Conservation (phyloP, 2,888 invertebrate genomes). For the Agrotis exclamationis region DNA sequence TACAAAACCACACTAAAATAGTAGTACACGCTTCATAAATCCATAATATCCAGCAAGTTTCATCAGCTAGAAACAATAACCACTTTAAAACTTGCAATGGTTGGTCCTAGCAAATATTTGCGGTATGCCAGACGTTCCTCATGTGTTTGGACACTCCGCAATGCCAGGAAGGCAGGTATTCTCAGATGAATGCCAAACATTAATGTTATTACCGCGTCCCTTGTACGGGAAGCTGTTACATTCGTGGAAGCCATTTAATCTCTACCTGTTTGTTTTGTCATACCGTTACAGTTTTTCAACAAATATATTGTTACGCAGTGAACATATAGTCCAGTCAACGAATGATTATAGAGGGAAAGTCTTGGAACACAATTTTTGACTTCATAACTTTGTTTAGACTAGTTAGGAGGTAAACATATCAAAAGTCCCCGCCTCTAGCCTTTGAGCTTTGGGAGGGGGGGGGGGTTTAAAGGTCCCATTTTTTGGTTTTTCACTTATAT, state of each 20-base stretch:
- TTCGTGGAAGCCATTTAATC: constrained; percentile 36
- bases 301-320: no score
- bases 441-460: no score
- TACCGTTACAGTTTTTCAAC: neutral
- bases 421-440: no score
- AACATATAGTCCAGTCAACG: no score
- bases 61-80: constrained; percentile 15
- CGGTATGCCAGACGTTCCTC: constrained; percentile 27
- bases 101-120: constrained; percentile 51
- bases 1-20: neutral
- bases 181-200: constrained; percentile 59
- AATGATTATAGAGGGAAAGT: no score
- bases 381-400: no score
- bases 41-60: neutral
- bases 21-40: neutral
- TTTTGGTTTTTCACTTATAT: no score
- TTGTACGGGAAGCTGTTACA: constrained; percentile 17
- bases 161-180: constrained; percentile 48
- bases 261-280: constrained; percentile 22
- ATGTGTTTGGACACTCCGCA: constrained; percentile 38
- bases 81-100: constrained; percentile 24
- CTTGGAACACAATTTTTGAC: no score
- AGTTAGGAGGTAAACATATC: no score
- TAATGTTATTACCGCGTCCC: constrained; percentile 56
- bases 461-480: no score